Conservation (phyloP, 2,797 vertebrate species). For the Hozukius guyotensis region DNA sequence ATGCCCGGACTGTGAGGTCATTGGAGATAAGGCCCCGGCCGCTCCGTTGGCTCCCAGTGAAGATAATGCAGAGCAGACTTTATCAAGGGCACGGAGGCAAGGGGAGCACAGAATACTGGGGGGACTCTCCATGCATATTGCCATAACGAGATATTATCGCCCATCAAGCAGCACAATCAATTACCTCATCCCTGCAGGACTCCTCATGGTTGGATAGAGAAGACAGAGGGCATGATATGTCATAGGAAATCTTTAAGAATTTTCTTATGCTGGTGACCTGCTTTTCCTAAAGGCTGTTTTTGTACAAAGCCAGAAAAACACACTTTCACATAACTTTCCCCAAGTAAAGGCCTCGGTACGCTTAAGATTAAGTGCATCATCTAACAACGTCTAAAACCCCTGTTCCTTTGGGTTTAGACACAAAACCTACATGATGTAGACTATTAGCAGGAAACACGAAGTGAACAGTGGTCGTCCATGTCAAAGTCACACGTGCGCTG, state of each 20-base stretch:
- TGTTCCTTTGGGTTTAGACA: neutral
- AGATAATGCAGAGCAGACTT: constrained; percentile 81
- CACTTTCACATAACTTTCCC: neutral
- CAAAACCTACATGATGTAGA: neutral
- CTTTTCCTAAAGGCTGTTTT: constrained; percentile 40
- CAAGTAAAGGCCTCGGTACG: neutral
- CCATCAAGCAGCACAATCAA: constrained; percentile 75
- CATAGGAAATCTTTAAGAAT: constrained; percentile 58
- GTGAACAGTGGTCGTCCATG: neutral
- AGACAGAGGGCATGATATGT: constrained; percentile 51
- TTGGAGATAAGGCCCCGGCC: constrained; percentile 74
- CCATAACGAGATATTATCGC: constrained; percentile 80
- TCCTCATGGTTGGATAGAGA: constrained; percentile 42
- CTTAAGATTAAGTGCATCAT: neutral
- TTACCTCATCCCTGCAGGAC: constrained; percentile 70
- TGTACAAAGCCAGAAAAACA: constrained; percentile 20
- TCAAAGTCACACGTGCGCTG: neutral
- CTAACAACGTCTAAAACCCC: no score
- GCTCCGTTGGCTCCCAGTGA: constrained; percentile 65
- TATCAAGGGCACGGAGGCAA: constrained; percentile 78
- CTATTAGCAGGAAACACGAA: neutral
- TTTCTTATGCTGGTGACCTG: constrained; percentile 21
- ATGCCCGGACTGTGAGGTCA: constrained; percentile 79
- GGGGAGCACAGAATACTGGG: constrained; percentile 45
- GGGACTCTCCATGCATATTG: constrained; percentile 69